Conservation (phyloP, 2,888 invertebrate species). For the Caradrina clavipalpis region DNA sequence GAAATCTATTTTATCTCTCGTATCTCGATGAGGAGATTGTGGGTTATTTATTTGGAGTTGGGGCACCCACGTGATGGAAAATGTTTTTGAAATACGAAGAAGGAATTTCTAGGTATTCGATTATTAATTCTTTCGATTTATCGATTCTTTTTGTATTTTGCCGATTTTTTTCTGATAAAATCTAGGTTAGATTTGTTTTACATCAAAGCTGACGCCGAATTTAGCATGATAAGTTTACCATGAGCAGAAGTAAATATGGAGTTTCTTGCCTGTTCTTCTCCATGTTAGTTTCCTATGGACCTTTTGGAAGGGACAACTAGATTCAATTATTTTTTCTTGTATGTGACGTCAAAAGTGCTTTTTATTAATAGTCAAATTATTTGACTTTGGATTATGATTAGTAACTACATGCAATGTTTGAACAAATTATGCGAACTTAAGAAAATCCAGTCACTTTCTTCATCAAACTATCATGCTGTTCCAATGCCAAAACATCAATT, state of each 20-base stretch:
- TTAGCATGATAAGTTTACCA: background rate
- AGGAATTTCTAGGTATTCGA: conserved; percentile 27
- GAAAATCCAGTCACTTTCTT: conserved; percentile 11
- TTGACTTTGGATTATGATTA: too few species aligned
- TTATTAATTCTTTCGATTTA: conserved; percentile 1
- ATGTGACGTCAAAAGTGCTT: too few species aligned
- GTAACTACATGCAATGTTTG: background rate
- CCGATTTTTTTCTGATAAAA: conserved; percentile 8
- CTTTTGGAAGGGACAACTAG: too few species aligned
- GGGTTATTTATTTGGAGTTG: conserved; percentile 74
- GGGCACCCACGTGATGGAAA: conserved; percentile 67
- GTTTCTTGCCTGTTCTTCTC: too few species aligned
- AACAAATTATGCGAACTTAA: background rate
- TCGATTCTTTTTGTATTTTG: conserved; percentile 15
- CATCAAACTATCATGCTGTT: conserved; percentile 5
- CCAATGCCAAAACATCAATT: conserved; percentile 69
- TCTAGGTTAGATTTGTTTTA: conserved; percentile 7
- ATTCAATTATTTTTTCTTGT: too few species aligned
- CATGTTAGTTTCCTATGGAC: too few species aligned
- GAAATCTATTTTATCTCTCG: conserved; percentile 77
- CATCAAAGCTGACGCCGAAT: background rate
- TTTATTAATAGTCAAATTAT: too few species aligned
- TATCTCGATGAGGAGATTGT: conserved; percentile 76
- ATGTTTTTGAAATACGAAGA: conserved; percentile 32
- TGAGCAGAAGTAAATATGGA: too few species aligned